phyloP scores from a whole-genome alignment of 2,113 vertebrate genomes.

The Trachemys scripta region DNA sequence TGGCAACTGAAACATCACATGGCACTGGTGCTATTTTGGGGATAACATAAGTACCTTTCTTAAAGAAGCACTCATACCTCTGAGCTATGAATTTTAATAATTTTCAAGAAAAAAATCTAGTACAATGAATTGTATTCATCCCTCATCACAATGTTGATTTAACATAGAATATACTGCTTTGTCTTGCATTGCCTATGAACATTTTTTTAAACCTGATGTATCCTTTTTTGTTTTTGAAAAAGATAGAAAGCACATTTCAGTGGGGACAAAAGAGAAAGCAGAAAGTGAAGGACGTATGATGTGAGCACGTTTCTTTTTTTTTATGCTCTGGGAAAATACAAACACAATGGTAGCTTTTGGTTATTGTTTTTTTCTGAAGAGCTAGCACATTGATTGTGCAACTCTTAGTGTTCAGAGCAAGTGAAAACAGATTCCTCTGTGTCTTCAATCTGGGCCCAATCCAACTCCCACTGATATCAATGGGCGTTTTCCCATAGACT shows the following conservation, averaged over 20 bases:
- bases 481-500: background rate
- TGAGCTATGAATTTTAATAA: conserved; percentile 76
- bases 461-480: background rate
- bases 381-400: background rate
- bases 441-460: background rate
- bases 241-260: background rate
- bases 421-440: background rate
- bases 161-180: background rate
- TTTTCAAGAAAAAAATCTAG: conserved; percentile 60
- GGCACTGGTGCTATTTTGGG: conserved; percentile 84
- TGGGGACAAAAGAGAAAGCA: background rate
- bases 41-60: conserved; percentile 86
- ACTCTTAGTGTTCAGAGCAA: background rate
- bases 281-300: background rate
- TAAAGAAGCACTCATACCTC: conserved; percentile 83
- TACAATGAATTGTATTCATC: conserved; percentile 47
- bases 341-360: background rate
- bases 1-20: conserved; percentile 86
- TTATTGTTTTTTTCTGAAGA: background rate
- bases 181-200: conserved; percentile 2
- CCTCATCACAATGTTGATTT: conserved; percentile 32
- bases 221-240: conserved; percentile 21
- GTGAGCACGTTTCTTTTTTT: background rate
- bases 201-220: background rate
- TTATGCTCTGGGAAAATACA: background rate